Base-by-base conservation (phyloP, 2,888 invertebrate species). In the Caenorhabditis drosophilae region DNA sequence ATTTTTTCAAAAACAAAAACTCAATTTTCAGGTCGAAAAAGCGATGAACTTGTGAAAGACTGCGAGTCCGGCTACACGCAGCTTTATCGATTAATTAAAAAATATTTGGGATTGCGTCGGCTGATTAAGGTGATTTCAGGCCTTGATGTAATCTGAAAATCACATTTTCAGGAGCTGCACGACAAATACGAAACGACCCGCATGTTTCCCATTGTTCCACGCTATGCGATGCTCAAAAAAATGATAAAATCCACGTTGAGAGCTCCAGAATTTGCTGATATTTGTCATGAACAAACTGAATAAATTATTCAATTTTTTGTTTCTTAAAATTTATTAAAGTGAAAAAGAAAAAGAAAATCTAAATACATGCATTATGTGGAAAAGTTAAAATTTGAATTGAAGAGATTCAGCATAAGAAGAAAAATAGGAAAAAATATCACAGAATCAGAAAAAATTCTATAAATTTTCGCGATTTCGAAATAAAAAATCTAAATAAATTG, bases 191-290 rank as follows among this genome's bases (percentile, higher is more conserved):
- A 79, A 20, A 58, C 76, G 23, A 73, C 78, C 1, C 66, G 80
- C n/a, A 74, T 73, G 59, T 77, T 75, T 48, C 80, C 80, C n/a
- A 76, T 80, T 38, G 74, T 80, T 11, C 80, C 80, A 0, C 90
- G 95, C 49, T 96, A 96, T 88, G 91, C 92, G 64, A 91, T 94
- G 89, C 89, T 96, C 76, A 96, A 96, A 86, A 92, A 93, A 85
- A 93, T 96, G 93, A 93, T 95, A 83, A 94, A 94, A 87, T 91
- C 91, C 83, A 92, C 93, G 80, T 91, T 93, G 89, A 90, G 92
- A 82, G 91, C 93, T 86, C 93, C 93, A n/a, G 92, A 92, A 86
- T 94, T 93, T 87, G 92, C 93, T 91, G 93, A 93, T 86, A 92
- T 93, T 69, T 92, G 92, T 86, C 93, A 93, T 85, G 93, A 93